Evolutionary conservation across 2,797 vertebrate genomes (phyloP).

Genomic region (Argyrosomus regius): DNA sequence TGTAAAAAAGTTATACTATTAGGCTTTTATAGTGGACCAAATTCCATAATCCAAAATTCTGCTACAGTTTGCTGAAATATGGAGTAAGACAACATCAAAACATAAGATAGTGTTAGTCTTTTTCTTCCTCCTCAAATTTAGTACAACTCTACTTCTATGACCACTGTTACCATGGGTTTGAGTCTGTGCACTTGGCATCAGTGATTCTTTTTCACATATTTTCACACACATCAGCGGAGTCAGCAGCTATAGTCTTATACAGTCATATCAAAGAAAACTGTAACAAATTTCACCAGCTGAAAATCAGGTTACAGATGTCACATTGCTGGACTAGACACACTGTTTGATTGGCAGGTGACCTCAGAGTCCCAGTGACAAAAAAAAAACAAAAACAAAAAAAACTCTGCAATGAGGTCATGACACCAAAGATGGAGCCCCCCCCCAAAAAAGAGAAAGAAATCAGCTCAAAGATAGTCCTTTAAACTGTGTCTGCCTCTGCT

Average conservation of each 20-base stretch:
- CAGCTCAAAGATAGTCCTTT: conserved; percentile 6
- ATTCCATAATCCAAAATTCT: too few relatives aligned
- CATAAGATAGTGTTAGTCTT: not conserved
- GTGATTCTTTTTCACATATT: not conserved
- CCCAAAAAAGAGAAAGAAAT: not conserved
- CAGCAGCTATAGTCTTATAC: not conserved
- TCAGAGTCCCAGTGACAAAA: conserved; percentile 10
- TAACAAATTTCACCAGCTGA: not conserved
- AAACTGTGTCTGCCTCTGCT: conserved; percentile 3
- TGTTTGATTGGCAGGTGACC: conserved; percentile 34
- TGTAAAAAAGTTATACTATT: too few relatives aligned
- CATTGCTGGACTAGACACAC: not conserved
- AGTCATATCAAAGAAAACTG: conserved; percentile 12
- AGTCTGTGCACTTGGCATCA: not conserved
- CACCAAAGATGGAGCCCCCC: not conserved
- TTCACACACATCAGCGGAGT: not conserved
- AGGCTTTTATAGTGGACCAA: too few relatives aligned
- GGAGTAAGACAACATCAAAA: not conserved
- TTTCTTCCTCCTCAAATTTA: not conserved
- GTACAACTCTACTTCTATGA: not conserved
- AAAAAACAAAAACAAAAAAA: not conserved
- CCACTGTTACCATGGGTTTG: too few relatives aligned
- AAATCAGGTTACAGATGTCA: conserved; percentile 28
- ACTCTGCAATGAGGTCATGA: conserved; percentile 11
- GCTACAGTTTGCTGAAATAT: not conserved